These are phyloP conservation scores for Diabrotica virgifera DNA, from an alignment of 1,140 invertebrate species.

Conservation along the genomic window DNA sequence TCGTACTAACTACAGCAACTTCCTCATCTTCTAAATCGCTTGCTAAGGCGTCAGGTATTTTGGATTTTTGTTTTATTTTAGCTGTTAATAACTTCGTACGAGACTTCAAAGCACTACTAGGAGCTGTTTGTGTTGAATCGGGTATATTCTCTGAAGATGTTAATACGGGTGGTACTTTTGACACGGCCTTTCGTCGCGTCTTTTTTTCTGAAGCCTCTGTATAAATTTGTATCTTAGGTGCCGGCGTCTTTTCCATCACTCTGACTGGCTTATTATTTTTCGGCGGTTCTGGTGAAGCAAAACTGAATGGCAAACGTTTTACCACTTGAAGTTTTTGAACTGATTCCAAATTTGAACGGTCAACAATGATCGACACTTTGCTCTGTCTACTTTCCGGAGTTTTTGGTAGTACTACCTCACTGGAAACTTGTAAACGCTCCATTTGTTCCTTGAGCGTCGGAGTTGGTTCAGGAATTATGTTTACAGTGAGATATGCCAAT, in stretches of 20 bases:
- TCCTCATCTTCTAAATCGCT: not conserved
- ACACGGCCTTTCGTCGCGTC: not conserved
- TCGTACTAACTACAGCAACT: not conserved
- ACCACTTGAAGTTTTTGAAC: not conserved
- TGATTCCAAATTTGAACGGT: not conserved
- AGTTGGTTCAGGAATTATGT: not conserved
- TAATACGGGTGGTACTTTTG: no score
- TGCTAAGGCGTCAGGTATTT: slow-evolving; percentile 1
- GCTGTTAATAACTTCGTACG: slow-evolving; percentile 13
- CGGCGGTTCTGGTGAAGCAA: not conserved
- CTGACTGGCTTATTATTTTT: not conserved
- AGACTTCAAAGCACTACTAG: slow-evolving; percentile 2
- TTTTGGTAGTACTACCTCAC: not conserved
- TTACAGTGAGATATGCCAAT: slow-evolving; percentile 5
- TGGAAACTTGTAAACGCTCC: slow-evolving; percentile 5
- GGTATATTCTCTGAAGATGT: not conserved
- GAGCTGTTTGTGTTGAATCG: not conserved
- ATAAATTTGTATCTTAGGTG: slow-evolving; percentile 16
- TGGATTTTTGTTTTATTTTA: slow-evolving; percentile 6
- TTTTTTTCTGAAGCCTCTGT: slow-evolving; percentile 3
- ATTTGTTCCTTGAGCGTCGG: not conserved
- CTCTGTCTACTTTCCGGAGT: slow-evolving; percentile 15
- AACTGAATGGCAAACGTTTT: slow-evolving; percentile 9
- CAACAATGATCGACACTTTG: not conserved
- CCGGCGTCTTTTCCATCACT: not conserved